A percentile compares a stretch with the other conserved stretches of the same genome.
Conservation (phyloP, 2,113 vertebrate genomes). For the Anoura caudifer region DNA sequence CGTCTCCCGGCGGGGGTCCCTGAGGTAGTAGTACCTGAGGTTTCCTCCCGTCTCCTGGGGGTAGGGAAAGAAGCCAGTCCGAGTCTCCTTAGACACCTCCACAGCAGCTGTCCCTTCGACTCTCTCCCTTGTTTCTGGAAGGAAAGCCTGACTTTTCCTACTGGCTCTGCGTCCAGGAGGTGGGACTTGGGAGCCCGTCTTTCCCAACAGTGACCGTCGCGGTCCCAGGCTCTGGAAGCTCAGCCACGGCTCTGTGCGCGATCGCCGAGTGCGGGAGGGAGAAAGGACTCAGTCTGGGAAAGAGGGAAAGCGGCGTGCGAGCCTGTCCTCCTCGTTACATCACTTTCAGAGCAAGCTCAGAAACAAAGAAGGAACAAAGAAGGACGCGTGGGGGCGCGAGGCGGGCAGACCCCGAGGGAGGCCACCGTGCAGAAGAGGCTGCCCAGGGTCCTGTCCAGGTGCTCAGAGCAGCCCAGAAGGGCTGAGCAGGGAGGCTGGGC, state of each 20-base stretch:
- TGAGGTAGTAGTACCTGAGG: constrained; percentile 58
- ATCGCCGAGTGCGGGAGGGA: neutral
- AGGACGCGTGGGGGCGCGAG: constrained; percentile 29
- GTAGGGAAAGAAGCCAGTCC: neutral
- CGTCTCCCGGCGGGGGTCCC: neutral
- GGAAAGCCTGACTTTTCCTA: neutral
- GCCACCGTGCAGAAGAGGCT: neutral
- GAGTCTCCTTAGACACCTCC: constrained; percentile 19
- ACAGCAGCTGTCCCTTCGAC: neutral
- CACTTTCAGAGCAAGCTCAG: constrained; percentile 39
- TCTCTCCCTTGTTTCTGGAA: neutral
- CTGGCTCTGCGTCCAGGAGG: neutral
- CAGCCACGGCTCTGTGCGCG: neutral
- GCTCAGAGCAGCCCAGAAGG: neutral
- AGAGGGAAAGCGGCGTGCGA: neutral
- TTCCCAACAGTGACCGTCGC: neutral
- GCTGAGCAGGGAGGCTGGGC: neutral
- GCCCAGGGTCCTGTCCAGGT: neutral
- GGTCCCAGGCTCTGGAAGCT: neutral
- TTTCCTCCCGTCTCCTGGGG: neutral
- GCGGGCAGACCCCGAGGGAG: neutral
- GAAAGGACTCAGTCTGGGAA: neutral
- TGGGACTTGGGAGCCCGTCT: neutral
- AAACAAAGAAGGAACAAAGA: neutral
- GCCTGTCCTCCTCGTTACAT: constrained; percentile 42